Conservation (phyloP, 2,888 invertebrate genomes). For the Lasius platythorax region DNA sequence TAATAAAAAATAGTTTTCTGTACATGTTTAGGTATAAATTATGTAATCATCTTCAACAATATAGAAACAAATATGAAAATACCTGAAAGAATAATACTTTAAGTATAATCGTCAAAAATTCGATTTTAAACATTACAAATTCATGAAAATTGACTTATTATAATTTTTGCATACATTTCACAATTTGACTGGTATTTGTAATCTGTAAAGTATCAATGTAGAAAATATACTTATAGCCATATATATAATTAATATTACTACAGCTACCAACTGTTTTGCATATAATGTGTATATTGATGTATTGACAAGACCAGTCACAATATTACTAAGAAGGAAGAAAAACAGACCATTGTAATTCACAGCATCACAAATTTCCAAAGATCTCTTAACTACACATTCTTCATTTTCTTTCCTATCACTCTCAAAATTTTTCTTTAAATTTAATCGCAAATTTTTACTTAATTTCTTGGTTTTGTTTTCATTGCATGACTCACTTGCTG, state of each 20-base stretch:
- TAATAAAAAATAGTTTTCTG: background rate
- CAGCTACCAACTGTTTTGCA: constrained; percentile 80
- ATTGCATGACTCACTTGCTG: constrained; percentile 22
- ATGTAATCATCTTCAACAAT: background rate
- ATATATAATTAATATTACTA: constrained; percentile 79
- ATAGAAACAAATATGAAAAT: background rate
- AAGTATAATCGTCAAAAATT: background rate
- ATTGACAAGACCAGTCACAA: constrained; percentile 95
- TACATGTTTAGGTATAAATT: constrained; percentile 21
- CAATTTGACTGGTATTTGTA: constrained; percentile 78
- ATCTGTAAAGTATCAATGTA: constrained; percentile 76
- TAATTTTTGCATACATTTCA: constrained; percentile 59
- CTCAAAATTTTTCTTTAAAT: constrained; percentile 54
- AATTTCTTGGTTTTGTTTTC: constrained; percentile 18
- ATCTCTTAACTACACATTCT: constrained; percentile 63
- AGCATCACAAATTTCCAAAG: constrained; percentile 89
- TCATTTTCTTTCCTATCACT: constrained; percentile 33
- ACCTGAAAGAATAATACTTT: background rate
- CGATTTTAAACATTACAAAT: constrained; percentile 1
- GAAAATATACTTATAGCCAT: constrained; percentile 77
- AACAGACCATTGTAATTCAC: constrained; percentile 93
- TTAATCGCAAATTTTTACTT: constrained; percentile 23
- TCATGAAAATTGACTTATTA: background rate
- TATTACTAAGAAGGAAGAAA: constrained; percentile 94
- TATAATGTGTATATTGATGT: constrained; percentile 89